phyloP scores from a whole-genome alignment of 2,113 vertebrate genomes.

The Meleagris gallopavo region DNA sequence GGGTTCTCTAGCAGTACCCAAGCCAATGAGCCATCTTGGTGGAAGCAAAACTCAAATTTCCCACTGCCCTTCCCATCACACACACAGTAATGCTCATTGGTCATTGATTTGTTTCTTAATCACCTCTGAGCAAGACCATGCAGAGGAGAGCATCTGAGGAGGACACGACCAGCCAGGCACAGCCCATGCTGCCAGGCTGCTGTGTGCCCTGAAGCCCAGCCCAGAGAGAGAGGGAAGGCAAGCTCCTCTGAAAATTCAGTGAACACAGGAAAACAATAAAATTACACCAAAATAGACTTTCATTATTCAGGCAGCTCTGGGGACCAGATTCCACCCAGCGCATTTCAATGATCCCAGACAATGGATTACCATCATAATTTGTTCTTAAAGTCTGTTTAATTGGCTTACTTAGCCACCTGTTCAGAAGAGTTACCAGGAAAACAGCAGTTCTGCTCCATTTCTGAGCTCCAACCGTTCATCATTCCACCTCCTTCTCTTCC shows the following conservation, averaged over 20 bases:
- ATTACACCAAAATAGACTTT: slow-evolving; percentile 38
- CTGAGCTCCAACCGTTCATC: slow-evolving; percentile 11
- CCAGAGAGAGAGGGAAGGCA: fast-evolving
- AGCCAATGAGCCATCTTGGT: not conserved
- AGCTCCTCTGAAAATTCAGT: not conserved
- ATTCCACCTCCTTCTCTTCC: not conserved
- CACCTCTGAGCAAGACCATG: not conserved
- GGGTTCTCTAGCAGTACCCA: not conserved
- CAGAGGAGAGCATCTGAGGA: not conserved
- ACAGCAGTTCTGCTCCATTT: not conserved
- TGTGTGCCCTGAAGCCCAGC: not conserved
- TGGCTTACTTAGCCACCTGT: slow-evolving; percentile 66
- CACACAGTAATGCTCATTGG: not conserved
- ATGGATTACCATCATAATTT: slow-evolving; percentile 63
- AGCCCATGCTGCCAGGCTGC: not conserved
- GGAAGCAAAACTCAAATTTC: not conserved
- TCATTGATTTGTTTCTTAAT: not conserved
- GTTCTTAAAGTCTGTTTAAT: slow-evolving; percentile 65
- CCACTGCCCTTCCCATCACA: not conserved
- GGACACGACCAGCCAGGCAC: not conserved
- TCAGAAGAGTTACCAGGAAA: slow-evolving; percentile 39
- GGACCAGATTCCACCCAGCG: slow-evolving; percentile 10
- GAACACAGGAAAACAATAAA: slow-evolving; percentile 21
- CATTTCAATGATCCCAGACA: slow-evolving; percentile 51
- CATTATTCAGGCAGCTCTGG: slow-evolving; percentile 30